Percentiles rank a stretch among this genome's conserved stretches.
phyloP scores from a whole-genome alignment of 2,888 invertebrate genomes.

The Athetis lepigone region DNA sequence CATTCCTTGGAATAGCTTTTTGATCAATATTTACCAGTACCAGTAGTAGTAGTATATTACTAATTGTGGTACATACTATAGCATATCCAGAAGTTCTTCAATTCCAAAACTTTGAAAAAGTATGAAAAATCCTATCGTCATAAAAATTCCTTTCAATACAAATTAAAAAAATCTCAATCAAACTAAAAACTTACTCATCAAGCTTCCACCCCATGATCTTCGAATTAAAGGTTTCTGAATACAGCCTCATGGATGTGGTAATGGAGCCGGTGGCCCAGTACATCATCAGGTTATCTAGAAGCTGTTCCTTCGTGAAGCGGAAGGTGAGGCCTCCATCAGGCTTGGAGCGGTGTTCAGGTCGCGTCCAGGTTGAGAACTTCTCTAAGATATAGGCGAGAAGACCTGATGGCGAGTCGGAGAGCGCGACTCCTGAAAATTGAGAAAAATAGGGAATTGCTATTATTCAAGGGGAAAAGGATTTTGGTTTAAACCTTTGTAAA shows the following conservation, averaged over 20 bases:
- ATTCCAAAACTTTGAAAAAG: too few species aligned
- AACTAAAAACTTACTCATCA: slow-evolving; percentile 84
- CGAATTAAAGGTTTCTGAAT: slow-evolving; percentile 91
- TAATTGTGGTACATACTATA: too few species aligned
- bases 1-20: too few species aligned
- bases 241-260: slow-evolving; percentile 94
- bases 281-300: slow-evolving; percentile 95
- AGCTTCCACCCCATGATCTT: slow-evolving; percentile 69
- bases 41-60: too few species aligned
- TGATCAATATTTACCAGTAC: too few species aligned
- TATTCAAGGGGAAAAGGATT: too few species aligned
- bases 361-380: slow-evolving; percentile 95
- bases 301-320: slow-evolving; percentile 92
- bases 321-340: slow-evolving; percentile 92
- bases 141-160: too few species aligned
- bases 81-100: too few species aligned
- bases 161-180: background rate
- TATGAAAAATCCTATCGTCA: too few species aligned
- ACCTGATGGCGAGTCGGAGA: slow-evolving; percentile 94
- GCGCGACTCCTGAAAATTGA: slow-evolving; percentile 89
- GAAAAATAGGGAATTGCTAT: background rate
- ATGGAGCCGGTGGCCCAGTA: slow-evolving; percentile 95
- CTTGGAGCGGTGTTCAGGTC: slow-evolving; percentile 78
- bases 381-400: slow-evolving; percentile 95
- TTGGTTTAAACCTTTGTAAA: too few species aligned